Base-by-base conservation (phyloP, 2,888 invertebrate genomes). In the Eledone cirrhosa region DNA sequence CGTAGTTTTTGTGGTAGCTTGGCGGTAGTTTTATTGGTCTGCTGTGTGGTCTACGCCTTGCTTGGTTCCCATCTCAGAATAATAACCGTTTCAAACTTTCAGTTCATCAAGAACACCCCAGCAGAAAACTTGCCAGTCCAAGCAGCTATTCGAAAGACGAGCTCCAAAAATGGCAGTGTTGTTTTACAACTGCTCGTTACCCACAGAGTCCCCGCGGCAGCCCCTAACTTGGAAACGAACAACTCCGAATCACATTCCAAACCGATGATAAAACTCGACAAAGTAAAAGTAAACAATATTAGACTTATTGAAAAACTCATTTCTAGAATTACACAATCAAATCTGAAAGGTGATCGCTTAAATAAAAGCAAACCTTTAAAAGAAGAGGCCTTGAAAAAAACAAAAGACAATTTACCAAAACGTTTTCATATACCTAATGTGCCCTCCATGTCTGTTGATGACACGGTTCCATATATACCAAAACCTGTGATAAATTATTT, bases 371-470 rank as follows among this genome's bases (percentile, higher is more conserved):
- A 4, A 0, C n/a, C 67, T 22, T 7, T 16, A 4, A 67, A 67
- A 29, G 19, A 33, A 0, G n/a, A 3, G n/a, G 41, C 27, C 5
- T 0, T 47, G 47, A 47, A 74, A 27, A 41, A 47, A 8, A 75
- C 1, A 14, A 53, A 16, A 53, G 22, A 22, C 53, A 53, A 22
- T 53, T 14, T 53, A 22, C 53, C 53, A 16, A 14, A 16, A 16
- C 14, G 22, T 48, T 76, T 48, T 48, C 48, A 48, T 47, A 81
- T 86, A 67, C 85, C 85, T 7, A 83, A 83, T 19, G 85, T 86
- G 33, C 87, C 87, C 13, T 76, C 80, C n/a, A 77, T 78, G 67
- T 86, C 87, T 1, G 79, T 82, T 4, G 81, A 82, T 19, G 87
- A 87, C 72, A 76, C 83, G 22, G 85, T 87, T 33, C 80, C 82